Conservation (phyloP, 2,888 invertebrate genomes). For the Papilio demoleus region DNA sequence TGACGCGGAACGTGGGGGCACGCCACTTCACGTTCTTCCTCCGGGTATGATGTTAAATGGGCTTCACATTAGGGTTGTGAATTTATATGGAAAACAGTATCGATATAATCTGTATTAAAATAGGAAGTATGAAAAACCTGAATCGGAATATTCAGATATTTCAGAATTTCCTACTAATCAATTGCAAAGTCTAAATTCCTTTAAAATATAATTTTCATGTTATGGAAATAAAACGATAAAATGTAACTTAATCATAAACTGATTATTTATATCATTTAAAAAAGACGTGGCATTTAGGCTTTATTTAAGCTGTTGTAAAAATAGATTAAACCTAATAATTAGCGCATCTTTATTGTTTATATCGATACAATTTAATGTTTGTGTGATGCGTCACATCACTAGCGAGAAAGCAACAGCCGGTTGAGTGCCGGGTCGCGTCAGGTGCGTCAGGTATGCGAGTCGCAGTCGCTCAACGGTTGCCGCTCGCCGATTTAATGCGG, state of each 20-base stretch:
- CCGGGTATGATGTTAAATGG: slow-evolving; percentile 45
- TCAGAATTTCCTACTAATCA: too few relatives aligned
- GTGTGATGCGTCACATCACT: slow-evolving; percentile 2
- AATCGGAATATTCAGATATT: too few relatives aligned
- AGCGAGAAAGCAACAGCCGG: slow-evolving; percentile 47
- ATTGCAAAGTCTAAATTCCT: too few relatives aligned
- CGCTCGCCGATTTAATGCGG: slow-evolving; percentile 23
- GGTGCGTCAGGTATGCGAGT: slow-evolving; percentile 19
- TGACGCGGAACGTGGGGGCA: slow-evolving; percentile 38
- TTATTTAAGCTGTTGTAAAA: too few relatives aligned
- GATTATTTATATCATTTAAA: too few relatives aligned
- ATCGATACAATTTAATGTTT: slow-evolving; percentile 23
- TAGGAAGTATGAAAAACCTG: too few relatives aligned
- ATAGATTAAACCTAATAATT: neutral
- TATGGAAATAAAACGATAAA: too few relatives aligned
- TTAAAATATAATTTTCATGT: too few relatives aligned
- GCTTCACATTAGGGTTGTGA: slow-evolving; percentile 37
- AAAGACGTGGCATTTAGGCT: too few relatives aligned
- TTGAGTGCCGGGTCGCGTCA: slow-evolving; percentile 35
- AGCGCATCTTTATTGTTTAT: neutral
- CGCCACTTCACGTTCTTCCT: slow-evolving; percentile 41
- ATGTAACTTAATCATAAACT: too few relatives aligned
- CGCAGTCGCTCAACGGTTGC: neutral
- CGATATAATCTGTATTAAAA: neutral
- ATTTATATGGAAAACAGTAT: neutral